phyloP scores from a whole-genome alignment of 2,113 vertebrate genomes.

The Kobus ellipsiprymnus region DNA sequence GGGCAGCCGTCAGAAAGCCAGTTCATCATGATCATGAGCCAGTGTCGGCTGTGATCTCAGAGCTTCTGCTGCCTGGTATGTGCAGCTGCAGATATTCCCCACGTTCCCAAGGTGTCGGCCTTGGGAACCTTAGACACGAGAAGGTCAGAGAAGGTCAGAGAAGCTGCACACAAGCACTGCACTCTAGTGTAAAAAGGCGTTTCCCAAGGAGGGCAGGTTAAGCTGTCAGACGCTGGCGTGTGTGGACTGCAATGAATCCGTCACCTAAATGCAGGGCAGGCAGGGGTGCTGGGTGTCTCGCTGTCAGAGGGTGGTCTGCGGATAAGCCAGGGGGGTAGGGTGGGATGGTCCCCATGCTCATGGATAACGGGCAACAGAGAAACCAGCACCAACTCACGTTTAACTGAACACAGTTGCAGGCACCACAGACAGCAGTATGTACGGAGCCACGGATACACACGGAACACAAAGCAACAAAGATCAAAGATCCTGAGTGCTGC shows the following conservation, averaged over 20 bases:
- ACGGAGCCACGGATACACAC: neutral
- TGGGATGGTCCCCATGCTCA: neutral
- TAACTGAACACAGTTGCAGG: neutral
- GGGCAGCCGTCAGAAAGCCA: neutral
- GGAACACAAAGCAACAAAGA: neutral
- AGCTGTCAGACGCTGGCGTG: neutral
- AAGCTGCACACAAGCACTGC: neutral
- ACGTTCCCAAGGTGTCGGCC: neutral
- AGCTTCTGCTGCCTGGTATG: neutral
- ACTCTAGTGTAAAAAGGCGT: neutral
- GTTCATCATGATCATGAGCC: neutral
- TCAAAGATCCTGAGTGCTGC: neutral
- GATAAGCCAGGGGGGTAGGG: neutral
- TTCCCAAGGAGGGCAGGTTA: neutral
- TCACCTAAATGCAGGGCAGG: neutral
- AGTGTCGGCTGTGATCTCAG: neutral
- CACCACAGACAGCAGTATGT: neutral
- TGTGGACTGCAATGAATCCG: neutral
- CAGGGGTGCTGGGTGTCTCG: neutral
- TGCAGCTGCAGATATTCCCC: neutral
- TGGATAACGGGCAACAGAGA: neutral
- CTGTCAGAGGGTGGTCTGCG: neutral
- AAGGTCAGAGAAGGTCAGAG: neutral
- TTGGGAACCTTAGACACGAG: neutral
- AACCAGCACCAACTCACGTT: neutral